phyloP scores from a whole-genome alignment of 2,888 invertebrate species.

The Cephus pulcher region DNA sequence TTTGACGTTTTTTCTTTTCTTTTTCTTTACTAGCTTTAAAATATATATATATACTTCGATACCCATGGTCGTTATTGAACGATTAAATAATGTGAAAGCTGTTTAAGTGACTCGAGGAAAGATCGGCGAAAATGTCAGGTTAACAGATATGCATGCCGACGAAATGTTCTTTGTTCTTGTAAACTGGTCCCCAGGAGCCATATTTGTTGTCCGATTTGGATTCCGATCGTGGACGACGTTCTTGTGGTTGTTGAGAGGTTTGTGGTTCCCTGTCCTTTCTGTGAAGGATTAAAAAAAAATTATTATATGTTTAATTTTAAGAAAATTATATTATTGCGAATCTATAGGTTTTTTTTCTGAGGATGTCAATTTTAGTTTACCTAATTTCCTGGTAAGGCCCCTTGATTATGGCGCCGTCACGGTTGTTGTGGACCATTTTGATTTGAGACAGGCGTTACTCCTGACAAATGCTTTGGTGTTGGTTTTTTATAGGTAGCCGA shows the following conservation, averaged over 20 bases:
- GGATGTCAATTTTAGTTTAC: slow-evolving; percentile 27
- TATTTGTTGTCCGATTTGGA: slow-evolving; percentile 59
- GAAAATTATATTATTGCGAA: neutral
- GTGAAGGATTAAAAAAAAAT: slow-evolving; percentile 18
- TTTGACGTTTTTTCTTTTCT: neutral
- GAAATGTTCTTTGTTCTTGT: slow-evolving; percentile 81
- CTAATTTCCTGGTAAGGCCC: slow-evolving; percentile 50
- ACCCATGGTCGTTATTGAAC: neutral
- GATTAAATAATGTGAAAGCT: neutral
- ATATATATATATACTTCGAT: neutral
- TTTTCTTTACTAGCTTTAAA: neutral
- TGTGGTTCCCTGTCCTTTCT: slow-evolving; percentile 59
- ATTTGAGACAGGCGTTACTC: neutral
- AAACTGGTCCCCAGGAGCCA: slow-evolving; percentile 80
- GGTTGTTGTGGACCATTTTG: slow-evolving; percentile 52
- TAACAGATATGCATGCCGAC: slow-evolving; percentile 78
- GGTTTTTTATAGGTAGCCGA: neutral
- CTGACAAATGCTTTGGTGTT: neutral
- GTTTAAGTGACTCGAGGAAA: neutral
- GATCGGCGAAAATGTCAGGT: slow-evolving; percentile 30
- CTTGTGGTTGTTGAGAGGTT: slow-evolving; percentile 59
- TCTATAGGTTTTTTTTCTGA: neutral
- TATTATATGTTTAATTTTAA: slow-evolving; percentile 1
- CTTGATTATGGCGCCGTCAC: slow-evolving; percentile 41
- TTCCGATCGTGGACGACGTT: slow-evolving; percentile 49